These are phyloP conservation scores for Gopherus evgoodei DNA, from an alignment of 2,113 vertebrate genomes.

Conservation along the genomic window DNA sequence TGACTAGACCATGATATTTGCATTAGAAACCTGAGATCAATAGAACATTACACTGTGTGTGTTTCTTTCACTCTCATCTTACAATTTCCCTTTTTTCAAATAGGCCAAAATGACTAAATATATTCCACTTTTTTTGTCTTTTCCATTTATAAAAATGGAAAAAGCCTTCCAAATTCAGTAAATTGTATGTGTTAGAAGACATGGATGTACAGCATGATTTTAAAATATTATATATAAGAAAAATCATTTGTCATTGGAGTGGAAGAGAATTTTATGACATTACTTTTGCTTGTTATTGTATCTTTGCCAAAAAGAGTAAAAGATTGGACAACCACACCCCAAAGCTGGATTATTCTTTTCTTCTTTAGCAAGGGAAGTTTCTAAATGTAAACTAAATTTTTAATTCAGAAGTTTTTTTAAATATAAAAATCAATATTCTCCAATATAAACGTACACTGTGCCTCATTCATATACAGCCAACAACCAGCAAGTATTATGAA, in stretches of 20 bases:
- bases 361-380: neutral
- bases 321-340: neutral
- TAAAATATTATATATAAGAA: neutral
- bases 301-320: neutral
- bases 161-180: slow-evolving; percentile 11
- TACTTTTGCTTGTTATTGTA: neutral
- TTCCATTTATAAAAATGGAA: neutral
- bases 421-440: neutral
- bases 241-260: neutral
- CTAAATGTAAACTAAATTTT: slow-evolving; percentile 1
- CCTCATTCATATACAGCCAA: neutral
- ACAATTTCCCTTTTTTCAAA: neutral
- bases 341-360: neutral
- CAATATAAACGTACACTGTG: neutral
- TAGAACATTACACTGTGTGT: neutral
- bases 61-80: neutral
- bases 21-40: neutral
- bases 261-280: neutral
- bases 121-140: neutral
- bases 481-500: neutral
- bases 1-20: neutral
- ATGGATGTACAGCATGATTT: neutral
- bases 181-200: neutral
- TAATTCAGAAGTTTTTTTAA: neutral
- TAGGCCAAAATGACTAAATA: neutral